Evolutionary conservation across 2,888 invertebrate genomes (phyloP), one percentile per base, ranked within the genome.

Genomic region (Lymantria monacha): DNA sequence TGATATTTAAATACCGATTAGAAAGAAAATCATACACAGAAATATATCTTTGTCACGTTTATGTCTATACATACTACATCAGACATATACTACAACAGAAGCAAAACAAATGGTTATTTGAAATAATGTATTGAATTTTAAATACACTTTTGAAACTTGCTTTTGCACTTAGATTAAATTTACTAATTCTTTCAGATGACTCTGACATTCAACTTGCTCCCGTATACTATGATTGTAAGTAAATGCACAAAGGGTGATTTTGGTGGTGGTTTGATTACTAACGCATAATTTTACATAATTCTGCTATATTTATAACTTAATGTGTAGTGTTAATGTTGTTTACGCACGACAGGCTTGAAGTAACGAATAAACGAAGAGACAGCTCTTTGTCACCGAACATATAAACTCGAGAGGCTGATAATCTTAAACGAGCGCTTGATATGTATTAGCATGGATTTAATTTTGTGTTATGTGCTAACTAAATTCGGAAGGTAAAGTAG

Each of bases 141-240:
- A 22, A 12, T 7, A 9, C 47, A 42, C 42, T 33, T 14, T 13
- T 47, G 41, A 42, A 3, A n/a, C 12, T 63, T 38, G 63, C 70
- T 71, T 74, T 57, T 70, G 74, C 72, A 75, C 79, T 52, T 75
- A 7, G 67, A 76, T 72, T 57, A 66, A 61, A 57, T 57, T 66
- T 59, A 85, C 81, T 75, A 80, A 81, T 87, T 84, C 74, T 88
- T 87, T 81, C 88, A 89, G 88, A 89, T 87, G 86, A 87, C 64
- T 83, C 85, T 73, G 85, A 81, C 72, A 72, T 84, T 59, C 82
- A 81, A 63, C 81, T 80, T 73, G 74, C 77, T 76, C 86, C 79
- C 76, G 79, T 81, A 43, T 78, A 72, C 61, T 81, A 79, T 62
- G 76, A 76, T 78, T 79, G 88, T 89, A 78, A 88, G 88, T 88